Evolutionary conservation across 2,888 invertebrate genomes (phyloP).

Genomic region (Pseudococcus viburni): DNA sequence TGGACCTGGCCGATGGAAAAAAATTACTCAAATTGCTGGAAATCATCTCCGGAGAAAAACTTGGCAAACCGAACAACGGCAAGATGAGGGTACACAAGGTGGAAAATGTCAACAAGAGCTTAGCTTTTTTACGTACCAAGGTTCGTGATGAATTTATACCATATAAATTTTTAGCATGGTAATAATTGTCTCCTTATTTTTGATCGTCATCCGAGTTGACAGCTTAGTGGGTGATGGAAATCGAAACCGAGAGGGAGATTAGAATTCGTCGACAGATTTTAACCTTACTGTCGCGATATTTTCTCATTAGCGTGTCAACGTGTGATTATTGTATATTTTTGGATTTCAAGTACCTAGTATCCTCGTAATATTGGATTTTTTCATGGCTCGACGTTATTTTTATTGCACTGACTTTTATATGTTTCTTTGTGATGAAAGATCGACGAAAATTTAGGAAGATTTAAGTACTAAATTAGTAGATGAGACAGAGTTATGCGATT

Average conservation of each 20-base stretch:
- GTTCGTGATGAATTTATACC: slow-evolving; percentile 72
- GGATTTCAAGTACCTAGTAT: neutral
- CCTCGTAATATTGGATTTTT: neutral
- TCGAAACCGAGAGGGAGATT: neutral
- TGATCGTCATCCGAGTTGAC: neutral
- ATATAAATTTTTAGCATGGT: neutral
- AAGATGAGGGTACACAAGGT: slow-evolving; percentile 98
- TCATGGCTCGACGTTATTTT: neutral
- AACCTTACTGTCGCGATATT: neutral
- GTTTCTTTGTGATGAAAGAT: neutral
- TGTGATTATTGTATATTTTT: neutral
- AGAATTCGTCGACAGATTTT: neutral
- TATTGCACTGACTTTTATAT: neutral
- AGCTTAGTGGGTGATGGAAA: neutral
- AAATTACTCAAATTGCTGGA: slow-evolving; percentile 93
- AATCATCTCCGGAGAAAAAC: slow-evolving; percentile 97
- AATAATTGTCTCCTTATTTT: neutral
- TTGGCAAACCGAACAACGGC: slow-evolving; percentile 96
- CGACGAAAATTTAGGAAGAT: neutral
- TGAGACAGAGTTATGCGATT: no score
- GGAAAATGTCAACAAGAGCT: slow-evolving; percentile 98
- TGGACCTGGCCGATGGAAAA: slow-evolving; percentile 95
- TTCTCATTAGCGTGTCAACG: neutral
- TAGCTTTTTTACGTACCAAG: slow-evolving; percentile 96
- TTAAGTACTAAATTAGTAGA: no score